phyloP scores from a whole-genome alignment of 2,113 vertebrate species.

The Chloropsis cyanopogon region DNA sequence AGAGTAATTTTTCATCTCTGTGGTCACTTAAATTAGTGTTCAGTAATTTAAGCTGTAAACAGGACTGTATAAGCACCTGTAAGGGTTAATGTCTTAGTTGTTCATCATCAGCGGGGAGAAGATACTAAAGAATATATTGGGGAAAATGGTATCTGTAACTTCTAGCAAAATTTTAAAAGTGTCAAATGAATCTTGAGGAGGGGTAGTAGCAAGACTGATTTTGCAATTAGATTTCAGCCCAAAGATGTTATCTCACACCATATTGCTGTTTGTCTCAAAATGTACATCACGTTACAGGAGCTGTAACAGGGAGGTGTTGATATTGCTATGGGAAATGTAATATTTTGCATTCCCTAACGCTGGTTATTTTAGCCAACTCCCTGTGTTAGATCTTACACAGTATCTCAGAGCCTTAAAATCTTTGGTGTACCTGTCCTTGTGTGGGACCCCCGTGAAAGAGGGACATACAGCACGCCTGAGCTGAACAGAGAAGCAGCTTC shows the following conservation, averaged over 20 bases:
- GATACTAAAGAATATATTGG: neutral
- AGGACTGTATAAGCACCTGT: neutral
- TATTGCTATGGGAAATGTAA: conserved; percentile 28
- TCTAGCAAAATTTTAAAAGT: neutral
- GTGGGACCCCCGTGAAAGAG: neutral
- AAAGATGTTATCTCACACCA: neutral
- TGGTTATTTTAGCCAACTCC: neutral
- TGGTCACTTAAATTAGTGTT: neutral
- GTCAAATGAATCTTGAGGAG: neutral
- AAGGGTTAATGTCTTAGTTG: neutral
- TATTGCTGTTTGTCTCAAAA: neutral
- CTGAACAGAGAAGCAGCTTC: neutral
- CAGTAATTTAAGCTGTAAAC: neutral
- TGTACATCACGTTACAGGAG: neutral
- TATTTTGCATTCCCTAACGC: neutral
- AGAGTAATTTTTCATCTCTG: neutral
- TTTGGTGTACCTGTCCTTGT: neutral
- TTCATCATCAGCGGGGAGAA: neutral
- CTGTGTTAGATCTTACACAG: neutral
- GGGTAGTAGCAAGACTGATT: neutral
- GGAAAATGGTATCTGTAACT: neutral
- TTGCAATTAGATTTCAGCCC: neutral
- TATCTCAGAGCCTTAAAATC: neutral
- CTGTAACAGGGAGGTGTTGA: neutral
- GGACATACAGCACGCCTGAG: neutral